Percentiles rank a stretch among this genome's conserved stretches.
phyloP scores from a whole-genome alignment of 2,888 invertebrate species.

The Buathra laborator region DNA sequence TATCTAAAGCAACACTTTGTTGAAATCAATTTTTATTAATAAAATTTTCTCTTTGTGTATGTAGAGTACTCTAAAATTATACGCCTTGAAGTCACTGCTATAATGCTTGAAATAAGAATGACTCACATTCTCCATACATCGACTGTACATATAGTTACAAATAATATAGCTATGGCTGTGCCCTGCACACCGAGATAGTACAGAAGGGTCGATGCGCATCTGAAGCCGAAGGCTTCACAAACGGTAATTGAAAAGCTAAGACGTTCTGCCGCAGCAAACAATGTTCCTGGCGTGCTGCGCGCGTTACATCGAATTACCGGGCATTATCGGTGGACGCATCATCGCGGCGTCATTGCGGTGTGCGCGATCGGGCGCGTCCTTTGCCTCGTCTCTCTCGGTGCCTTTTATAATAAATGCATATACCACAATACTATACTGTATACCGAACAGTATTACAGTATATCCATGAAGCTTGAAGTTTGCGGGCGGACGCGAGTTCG shows the following conservation, averaged over 20 bases:
- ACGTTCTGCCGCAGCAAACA: slow-evolving; percentile 61
- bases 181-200: slow-evolving; percentile 18
- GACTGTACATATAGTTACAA: slow-evolving; percentile 40
- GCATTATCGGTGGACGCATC: slow-evolving; percentile 82
- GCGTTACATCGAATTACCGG: slow-evolving; percentile 80
- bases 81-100: background rate
- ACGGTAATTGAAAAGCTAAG: slow-evolving; percentile 68
- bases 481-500: background rate
- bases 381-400: slow-evolving; percentile 33
- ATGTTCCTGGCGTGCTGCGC: slow-evolving; percentile 63
- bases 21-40: background rate
- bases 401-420: slow-evolving; percentile 59
- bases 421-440: slow-evolving; percentile 20
- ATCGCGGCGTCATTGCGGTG: slow-evolving; percentile 74
- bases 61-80: background rate
- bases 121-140: background rate
- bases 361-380: slow-evolving; percentile 52
- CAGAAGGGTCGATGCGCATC: slow-evolving; percentile 38
- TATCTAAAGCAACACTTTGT: background rate
- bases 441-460: slow-evolving; percentile 26
- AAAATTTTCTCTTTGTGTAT: background rate
- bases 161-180: slow-evolving; percentile 14
- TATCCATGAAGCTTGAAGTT: slow-evolving; percentile 29
- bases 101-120: background rate
- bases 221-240: slow-evolving; percentile 45